A percentile compares a stretch with the other conserved stretches of the same genome.
Conservation (phyloP, 1,140 invertebrate genomes). For the Phthorimaea operculella region DNA sequence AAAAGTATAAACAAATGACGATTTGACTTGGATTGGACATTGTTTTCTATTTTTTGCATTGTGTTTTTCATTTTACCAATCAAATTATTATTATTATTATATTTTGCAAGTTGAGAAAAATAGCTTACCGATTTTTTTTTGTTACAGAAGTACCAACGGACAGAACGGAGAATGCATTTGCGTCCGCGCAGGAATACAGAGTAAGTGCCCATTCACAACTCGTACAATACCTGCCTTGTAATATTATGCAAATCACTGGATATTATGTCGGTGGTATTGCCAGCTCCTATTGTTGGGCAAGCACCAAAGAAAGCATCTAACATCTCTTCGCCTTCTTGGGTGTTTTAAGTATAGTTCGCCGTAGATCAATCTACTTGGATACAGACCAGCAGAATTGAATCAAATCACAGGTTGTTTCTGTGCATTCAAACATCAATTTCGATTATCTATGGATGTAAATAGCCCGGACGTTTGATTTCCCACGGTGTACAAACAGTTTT, state of each 20-base stretch:
- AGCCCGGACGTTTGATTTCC: background rate
- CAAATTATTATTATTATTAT: too few relatives aligned
- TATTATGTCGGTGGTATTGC: background rate
- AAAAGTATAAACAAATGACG: too few relatives aligned
- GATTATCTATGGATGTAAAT: background rate
- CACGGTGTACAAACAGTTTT: background rate
- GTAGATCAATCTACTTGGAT: background rate
- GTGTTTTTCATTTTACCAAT: too few relatives aligned
- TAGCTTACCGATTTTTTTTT: conserved; percentile 20
- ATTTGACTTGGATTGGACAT: too few relatives aligned
- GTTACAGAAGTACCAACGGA: conserved; percentile 48
- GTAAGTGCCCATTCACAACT: conserved; percentile 7
- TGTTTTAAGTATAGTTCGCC: background rate
- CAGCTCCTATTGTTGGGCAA: background rate
- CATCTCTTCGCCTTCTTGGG: background rate
- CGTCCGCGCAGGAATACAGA: conserved; percentile 56
- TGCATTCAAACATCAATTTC: background rate
- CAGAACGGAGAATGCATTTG: conserved; percentile 41
- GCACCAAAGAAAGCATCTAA: background rate
- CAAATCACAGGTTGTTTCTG: background rate
- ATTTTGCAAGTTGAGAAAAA: too few relatives aligned
- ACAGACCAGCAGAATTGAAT: background rate
- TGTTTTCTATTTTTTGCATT: too few relatives aligned
- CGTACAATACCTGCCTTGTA: background rate
- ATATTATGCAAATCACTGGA: background rate